Percentiles rank a stretch among this genome's conserved stretches.
phyloP scores from a whole-genome alignment of 2,797 vertebrate genomes.

The Cuniculus paca region DNA sequence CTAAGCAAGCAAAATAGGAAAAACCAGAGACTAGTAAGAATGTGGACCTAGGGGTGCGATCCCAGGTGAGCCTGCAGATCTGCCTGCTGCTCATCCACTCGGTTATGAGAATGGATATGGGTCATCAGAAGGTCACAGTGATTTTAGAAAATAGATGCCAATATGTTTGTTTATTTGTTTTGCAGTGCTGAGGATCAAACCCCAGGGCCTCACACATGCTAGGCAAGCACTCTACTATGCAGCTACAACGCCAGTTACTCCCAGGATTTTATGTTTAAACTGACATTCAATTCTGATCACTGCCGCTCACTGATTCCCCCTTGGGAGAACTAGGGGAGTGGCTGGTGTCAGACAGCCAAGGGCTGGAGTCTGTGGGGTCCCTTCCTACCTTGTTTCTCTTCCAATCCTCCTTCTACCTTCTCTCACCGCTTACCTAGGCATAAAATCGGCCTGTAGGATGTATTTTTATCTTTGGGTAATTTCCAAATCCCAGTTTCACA shows the following conservation, averaged over 20 bases:
- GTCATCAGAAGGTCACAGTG: background rate
- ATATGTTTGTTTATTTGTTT: background rate
- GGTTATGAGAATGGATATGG: background rate
- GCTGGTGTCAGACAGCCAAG: too few species aligned
- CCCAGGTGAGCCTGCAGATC: background rate
- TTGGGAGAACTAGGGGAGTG: background rate
- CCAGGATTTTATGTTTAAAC: background rate
- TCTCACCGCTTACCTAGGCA: too few species aligned
- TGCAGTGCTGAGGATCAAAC: background rate
- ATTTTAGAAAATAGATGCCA: background rate
- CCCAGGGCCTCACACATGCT: background rate
- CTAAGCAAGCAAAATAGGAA: background rate
- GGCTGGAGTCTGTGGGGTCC: background rate
- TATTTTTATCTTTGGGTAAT: slow-evolving; percentile 13
- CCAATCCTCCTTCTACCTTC: too few species aligned
- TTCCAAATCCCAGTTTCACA: slow-evolving; percentile 19
- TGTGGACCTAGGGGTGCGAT: background rate
- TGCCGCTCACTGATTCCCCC: background rate
- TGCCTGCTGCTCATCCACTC: background rate
- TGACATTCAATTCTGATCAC: background rate
- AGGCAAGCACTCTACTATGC: background rate
- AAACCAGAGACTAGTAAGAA: background rate
- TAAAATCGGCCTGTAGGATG: background rate
- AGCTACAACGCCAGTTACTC: background rate
- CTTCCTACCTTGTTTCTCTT: background rate